phyloP scores from a whole-genome alignment of 2,113 vertebrate species.

The Planiliza haematocheilus region DNA sequence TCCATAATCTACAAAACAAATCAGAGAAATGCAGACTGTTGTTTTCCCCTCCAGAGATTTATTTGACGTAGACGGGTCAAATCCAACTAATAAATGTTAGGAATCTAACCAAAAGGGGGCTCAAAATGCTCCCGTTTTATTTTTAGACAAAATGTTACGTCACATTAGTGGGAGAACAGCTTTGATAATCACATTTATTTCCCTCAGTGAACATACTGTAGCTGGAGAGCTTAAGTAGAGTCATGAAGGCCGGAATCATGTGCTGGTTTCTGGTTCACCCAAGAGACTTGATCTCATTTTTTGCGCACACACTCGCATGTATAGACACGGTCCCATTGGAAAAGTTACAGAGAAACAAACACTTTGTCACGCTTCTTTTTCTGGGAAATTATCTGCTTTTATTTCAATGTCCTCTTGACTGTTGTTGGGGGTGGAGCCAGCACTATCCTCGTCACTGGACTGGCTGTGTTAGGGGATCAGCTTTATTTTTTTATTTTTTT shows the following conservation, averaged over 20 bases:
- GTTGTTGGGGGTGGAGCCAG: constrained; percentile 2
- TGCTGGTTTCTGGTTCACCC: constrained; percentile 36
- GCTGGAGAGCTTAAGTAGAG: constrained; percentile 58
- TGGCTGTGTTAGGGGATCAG: constrained; percentile 52
- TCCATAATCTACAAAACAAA: constrained; percentile 15
- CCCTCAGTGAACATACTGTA: constrained; percentile 49
- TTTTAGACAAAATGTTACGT: constrained; percentile 68
- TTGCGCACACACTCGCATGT: background rate
- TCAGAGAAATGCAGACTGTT: constrained; percentile 12
- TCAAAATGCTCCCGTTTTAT: constrained; percentile 57
- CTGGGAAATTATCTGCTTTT: background rate
- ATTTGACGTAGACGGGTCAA: constrained; percentile 52
- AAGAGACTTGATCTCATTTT: constrained; percentile 16
- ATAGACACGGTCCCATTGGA: background rate
- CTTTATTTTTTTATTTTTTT: constrained; percentile 30
- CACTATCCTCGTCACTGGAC: constrained; percentile 35
- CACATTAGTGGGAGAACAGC: constrained; percentile 57
- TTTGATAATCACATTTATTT: constrained; percentile 74
- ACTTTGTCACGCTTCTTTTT: background rate
- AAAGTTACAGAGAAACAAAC: constrained; percentile 6
- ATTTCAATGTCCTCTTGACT: constrained; percentile 20
- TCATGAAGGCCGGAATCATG: constrained; percentile 46
- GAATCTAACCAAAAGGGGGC: constrained; percentile 55
- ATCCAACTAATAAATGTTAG: constrained; percentile 44
- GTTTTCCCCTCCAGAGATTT: constrained; percentile 4